phyloP scores from a whole-genome alignment of 1,140 invertebrate genomes.

The Drosophila jambulina region DNA sequence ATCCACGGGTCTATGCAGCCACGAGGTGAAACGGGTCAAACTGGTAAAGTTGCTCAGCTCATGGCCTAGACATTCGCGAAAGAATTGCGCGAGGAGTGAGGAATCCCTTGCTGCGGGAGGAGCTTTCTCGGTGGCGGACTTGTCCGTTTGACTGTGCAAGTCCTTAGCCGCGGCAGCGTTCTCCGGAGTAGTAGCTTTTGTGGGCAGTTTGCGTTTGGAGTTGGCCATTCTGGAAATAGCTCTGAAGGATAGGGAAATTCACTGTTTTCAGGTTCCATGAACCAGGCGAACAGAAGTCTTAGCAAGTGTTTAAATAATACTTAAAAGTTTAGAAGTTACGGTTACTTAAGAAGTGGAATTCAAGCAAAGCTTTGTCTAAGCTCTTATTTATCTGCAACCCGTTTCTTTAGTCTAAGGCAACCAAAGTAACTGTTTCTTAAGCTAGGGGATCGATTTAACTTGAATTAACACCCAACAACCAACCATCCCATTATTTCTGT shows the following conservation, averaged over 20 bases:
- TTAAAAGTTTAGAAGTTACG: neutral
- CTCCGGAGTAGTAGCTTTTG: slow-evolving; percentile 28
- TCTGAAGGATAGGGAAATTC: neutral
- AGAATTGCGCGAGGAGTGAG: slow-evolving; percentile 25
- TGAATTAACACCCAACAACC: neutral
- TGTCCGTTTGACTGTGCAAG: neutral
- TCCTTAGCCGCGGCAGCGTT: neutral
- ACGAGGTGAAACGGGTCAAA: slow-evolving; percentile 85
- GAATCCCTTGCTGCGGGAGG: neutral
- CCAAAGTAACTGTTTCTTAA: neutral
- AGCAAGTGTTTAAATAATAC: neutral
- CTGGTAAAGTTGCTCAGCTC: slow-evolving; percentile 63
- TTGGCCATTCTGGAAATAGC: slow-evolving; percentile 56
- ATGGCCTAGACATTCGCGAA: slow-evolving; percentile 67
- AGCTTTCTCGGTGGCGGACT: neutral
- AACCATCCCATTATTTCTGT: neutral
- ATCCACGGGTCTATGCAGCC: slow-evolving; percentile 90
- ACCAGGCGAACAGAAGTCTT: neutral
- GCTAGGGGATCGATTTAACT: neutral
- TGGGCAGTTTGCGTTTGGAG: slow-evolving; percentile 57
- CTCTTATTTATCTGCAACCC: neutral
- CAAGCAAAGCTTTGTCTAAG: neutral
- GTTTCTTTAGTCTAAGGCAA: neutral
- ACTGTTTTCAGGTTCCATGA: neutral
- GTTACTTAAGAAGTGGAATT: neutral